A percentile compares a stretch with the other conserved stretches of the same genome.
These are phyloP conservation scores for Falco novaeseelandiae DNA, from an alignment of 2,797 vertebrate species.

Conservation along the genomic window DNA sequence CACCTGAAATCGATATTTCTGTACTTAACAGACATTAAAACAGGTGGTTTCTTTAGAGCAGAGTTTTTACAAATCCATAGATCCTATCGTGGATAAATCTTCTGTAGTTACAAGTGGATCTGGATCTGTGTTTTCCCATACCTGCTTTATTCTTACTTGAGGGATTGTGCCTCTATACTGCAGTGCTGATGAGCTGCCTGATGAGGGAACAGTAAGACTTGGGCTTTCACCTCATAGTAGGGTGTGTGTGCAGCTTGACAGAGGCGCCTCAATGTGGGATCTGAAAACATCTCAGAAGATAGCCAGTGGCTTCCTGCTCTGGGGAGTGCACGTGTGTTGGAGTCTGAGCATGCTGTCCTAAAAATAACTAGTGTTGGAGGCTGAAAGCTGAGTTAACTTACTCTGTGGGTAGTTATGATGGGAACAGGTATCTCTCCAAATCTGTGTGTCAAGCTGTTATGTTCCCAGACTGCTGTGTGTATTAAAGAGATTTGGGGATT, in stretches of 20 bases:
- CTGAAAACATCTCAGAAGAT: background rate
- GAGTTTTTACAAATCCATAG: background rate
- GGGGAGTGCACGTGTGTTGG: background rate
- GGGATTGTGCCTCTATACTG: rapidly evolving
- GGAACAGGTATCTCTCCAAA: background rate
- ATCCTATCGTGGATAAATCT: background rate
- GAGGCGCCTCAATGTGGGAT: no score
- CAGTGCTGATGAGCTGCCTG: background rate
- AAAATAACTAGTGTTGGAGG: background rate
- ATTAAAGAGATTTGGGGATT: background rate
- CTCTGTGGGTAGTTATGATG: no score
- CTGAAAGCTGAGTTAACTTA: background rate
- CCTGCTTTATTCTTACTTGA: rapidly evolving
- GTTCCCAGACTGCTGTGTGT: background rate
- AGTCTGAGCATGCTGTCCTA: background rate
- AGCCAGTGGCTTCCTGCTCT: rapidly evolving
- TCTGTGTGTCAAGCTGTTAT: background rate
- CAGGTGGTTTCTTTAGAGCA: rapidly evolving
- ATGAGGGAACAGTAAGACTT: background rate
- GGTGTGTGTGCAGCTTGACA: rapidly evolving
- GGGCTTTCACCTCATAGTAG: background rate
- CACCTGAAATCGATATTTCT: background rate
- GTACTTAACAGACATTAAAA: background rate
- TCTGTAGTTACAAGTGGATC: background rate
- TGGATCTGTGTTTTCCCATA: background rate